Base-by-base conservation (phyloP, 2,888 invertebrate species). In the Orthosia gothica region DNA sequence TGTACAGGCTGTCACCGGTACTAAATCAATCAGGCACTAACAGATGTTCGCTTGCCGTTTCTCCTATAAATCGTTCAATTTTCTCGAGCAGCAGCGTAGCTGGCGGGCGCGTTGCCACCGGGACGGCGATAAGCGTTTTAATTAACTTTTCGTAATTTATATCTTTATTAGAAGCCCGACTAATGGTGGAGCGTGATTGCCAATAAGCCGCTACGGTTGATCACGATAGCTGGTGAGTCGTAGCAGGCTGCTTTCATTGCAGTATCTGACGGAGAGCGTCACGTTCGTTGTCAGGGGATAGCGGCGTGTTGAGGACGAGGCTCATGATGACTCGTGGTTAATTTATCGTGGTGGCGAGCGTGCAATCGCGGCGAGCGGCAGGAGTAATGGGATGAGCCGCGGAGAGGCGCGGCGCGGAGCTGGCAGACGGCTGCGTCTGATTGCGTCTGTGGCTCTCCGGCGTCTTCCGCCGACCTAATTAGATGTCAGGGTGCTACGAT, bases 61-160 rank as follows among this genome's bases (percentile, higher is more conserved):
- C 93, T 83, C 90, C 90, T 87, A 94, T 94, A 95, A 94, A 94
- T 95, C 93, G 90, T 92, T 93, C 91, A 93, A 93, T 94, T 93
- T 93, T 92, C 92, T 92, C 89, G 91, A 90, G 84, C 88, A 86
- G 88, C 84, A 84, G 79, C 86, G 83, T 82, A 87, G 88, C 88
- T 82, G 84, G 89, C 90, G 87, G 88, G 87, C 89, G 89, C 91
- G 88, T 81, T 85, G 85, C 87, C 91, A 90, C 90, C 89, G 88
- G 88, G 85, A 76, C 79, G 76, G 83, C 91, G 95, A 95, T 95
- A 95, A 95, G 92, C 92, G 91, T 93, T 95, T 95, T 96, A 96
- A 96, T 96, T 95, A 95, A 95, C 92, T 95, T 95, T 95, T 94
- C 91, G 93, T 94, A 94, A 95, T 95, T 95, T 95, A 96, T 96